Evolutionary conservation across 2,113 vertebrate genomes (phyloP).

Genomic region (Anarhynchus alexandrinus): DNA sequence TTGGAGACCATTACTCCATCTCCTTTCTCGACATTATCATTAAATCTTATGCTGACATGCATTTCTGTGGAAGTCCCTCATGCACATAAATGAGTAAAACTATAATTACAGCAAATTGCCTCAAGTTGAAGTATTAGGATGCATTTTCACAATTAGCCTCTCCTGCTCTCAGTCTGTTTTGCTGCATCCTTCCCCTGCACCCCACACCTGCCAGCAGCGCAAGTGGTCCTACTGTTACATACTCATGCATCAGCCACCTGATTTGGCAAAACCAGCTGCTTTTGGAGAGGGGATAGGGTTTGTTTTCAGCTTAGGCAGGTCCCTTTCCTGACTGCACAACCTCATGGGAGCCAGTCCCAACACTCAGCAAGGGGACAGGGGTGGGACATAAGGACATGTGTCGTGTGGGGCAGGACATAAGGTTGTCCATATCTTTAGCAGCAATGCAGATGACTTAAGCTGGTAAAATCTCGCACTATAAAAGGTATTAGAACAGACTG

Average conservation of each 20-base stretch:
- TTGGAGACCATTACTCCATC: neutral
- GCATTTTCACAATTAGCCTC: neutral
- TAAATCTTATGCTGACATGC: neutral
- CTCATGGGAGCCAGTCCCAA: neutral
- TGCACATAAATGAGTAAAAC: neutral
- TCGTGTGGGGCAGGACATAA: neutral
- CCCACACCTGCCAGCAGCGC: neutral
- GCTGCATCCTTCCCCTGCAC: neutral
- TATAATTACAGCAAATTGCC: neutral
- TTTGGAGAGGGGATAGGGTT: neutral
- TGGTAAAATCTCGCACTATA: neutral
- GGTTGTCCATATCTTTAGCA: neutral
- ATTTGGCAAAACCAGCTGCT: neutral
- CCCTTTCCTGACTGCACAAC: neutral
- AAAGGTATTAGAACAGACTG: neutral
- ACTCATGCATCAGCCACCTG: neutral
- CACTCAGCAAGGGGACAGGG: neutral
- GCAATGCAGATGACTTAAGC: neutral
- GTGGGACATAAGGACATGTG: neutral
- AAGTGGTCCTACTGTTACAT: neutral
- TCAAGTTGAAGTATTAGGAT: constrained; percentile 7
- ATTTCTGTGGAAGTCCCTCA: neutral
- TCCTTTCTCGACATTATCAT: neutral
- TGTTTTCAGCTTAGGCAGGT: neutral
- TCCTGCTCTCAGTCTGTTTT: neutral